Conservation (phyloP, 2,888 invertebrate genomes). For the Agonopterix alstromeriana region DNA sequence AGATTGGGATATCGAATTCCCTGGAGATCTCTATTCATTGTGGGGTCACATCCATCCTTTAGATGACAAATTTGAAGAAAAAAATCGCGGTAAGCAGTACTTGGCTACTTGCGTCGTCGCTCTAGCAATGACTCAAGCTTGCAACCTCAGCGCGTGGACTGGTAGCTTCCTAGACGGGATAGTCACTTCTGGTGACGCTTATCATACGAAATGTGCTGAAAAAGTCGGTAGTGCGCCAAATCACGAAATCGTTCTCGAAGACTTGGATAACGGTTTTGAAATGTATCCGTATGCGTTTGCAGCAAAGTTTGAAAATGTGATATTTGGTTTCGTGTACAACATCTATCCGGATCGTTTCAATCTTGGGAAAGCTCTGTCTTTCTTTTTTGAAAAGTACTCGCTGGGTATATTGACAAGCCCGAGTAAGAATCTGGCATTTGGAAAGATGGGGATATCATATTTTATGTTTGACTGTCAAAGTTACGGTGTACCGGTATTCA, state of each 20-base stretch:
- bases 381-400: constrained; percentile 74
- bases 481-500: constrained; percentile 77
- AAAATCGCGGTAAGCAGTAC: constrained; percentile 79
- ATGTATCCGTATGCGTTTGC: constrained; percentile 77
- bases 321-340: constrained; percentile 80
- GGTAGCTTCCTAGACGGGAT: constrained; percentile 78
- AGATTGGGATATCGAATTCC: constrained; percentile 82
- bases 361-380: constrained; percentile 77
- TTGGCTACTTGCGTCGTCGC: constrained; percentile 77
- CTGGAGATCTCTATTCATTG: constrained; percentile 80
- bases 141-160: constrained; percentile 80
- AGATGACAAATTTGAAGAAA: constrained; percentile 70
- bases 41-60: constrained; percentile 81
- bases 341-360: constrained; percentile 75
- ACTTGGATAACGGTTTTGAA: constrained; percentile 70
- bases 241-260: constrained; percentile 75
- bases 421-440: constrained; percentile 71
- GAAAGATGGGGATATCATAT: constrained; percentile 71
- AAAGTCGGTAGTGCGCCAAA: constrained; percentile 61
- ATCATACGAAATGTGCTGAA: constrained; percentile 67
- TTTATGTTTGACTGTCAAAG: constrained; percentile 83
- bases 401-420: constrained; percentile 75
- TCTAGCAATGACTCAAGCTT: constrained; percentile 76
- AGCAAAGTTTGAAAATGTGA: constrained; percentile 73
- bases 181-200: constrained; percentile 75